Conservation (phyloP, 2,888 invertebrate genomes). For the Hedya salicella region DNA sequence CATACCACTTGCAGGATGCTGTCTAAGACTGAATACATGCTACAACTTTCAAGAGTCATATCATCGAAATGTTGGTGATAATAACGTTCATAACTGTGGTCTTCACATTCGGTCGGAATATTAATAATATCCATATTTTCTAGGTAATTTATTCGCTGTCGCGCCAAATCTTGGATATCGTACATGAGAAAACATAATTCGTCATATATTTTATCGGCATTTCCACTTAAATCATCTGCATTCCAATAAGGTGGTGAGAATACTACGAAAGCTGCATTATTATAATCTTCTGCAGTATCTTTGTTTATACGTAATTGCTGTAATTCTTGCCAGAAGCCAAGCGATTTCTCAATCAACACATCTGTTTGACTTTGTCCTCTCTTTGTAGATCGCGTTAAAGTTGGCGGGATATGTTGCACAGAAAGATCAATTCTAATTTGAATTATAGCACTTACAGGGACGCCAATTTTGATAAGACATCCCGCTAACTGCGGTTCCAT, state of each 20-base stretch:
- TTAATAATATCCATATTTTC: constrained; percentile 73
- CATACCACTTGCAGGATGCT: constrained; percentile 65
- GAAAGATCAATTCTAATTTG: constrained; percentile 70
- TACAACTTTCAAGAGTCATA: constrained; percentile 70
- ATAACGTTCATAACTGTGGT: constrained; percentile 50
- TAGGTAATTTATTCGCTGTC: constrained; percentile 78
- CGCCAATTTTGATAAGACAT: constrained; percentile 68
- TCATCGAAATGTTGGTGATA: constrained; percentile 59
- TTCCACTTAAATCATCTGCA: constrained; percentile 61
- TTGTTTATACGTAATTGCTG: constrained; percentile 67
- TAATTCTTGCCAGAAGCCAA: constrained; percentile 72
- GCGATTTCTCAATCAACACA: constrained; percentile 61
- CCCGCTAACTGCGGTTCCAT: constrained; percentile 65
- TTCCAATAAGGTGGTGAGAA: constrained; percentile 75
- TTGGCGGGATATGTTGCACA: constrained; percentile 60
- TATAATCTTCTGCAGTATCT: constrained; percentile 62
- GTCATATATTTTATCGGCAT: constrained; percentile 77
- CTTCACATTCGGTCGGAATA: constrained; percentile 58
- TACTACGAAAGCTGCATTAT: constrained; percentile 74
- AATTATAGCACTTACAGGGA: constrained; percentile 72
- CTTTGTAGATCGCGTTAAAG: constrained; percentile 63
- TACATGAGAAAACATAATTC: constrained; percentile 80
- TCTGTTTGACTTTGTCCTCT: constrained; percentile 74
- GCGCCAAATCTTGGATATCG: constrained; percentile 80
- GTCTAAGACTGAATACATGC: constrained; percentile 69